Conservation (phyloP, 2,888 invertebrate species). For the Catonia carolina region DNA sequence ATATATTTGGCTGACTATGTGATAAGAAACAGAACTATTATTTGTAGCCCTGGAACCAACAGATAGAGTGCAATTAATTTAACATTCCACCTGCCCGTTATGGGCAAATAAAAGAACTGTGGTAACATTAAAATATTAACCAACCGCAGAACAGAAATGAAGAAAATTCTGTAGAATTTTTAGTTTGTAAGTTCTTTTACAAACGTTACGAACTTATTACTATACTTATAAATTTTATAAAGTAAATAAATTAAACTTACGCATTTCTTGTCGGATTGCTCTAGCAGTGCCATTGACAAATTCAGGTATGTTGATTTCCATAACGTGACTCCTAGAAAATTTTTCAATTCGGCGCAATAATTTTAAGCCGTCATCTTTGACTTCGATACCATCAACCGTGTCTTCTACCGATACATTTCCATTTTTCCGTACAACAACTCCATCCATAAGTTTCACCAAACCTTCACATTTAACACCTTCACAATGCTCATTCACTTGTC, state of each 20-base stretch:
- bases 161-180: no score
- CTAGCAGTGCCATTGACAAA: constrained; percentile 37
- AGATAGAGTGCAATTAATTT: no score
- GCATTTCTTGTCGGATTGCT: constrained; percentile 40
- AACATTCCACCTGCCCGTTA: no score
- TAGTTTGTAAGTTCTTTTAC: no score
- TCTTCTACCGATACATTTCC: background rate
- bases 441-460: constrained; percentile 7
- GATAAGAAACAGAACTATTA: no score
- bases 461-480: background rate
- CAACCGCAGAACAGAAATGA: no score
- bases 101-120: no score
- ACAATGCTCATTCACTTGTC: background rate
- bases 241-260: constrained; percentile 38
- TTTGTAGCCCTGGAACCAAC: no score
- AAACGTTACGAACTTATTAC: no score
- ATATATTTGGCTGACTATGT: no score
- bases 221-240: no score
- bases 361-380: constrained; percentile 3
- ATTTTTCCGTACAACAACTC: background rate
- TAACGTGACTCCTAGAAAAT: constrained; percentile 53
- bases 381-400: background rate
- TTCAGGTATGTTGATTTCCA: constrained; percentile 60
- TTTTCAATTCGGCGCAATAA: constrained; percentile 52
- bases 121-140: no score